These are phyloP conservation scores for Micronycteris hirsuta DNA, from an alignment of 2,113 vertebrate species.

Conservation along the genomic window DNA sequence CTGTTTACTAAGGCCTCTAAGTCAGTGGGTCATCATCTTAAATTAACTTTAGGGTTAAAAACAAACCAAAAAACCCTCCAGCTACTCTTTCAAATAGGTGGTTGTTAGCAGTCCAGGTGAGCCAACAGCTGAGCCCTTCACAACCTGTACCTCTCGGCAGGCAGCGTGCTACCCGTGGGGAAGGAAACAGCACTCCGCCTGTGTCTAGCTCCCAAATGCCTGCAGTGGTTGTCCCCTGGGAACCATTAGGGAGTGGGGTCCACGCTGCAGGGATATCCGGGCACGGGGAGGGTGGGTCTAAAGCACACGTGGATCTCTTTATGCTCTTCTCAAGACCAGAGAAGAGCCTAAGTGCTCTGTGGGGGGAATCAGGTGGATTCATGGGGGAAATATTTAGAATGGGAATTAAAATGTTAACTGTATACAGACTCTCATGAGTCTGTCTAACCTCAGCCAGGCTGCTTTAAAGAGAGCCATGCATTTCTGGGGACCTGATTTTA, in stretches of 20 bases:
- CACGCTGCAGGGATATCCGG: background rate
- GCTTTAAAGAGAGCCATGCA: background rate
- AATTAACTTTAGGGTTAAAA: background rate
- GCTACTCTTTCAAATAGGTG: background rate
- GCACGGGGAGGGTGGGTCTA: background rate
- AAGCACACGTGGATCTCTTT: background rate
- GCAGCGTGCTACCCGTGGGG: background rate
- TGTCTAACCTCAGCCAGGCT: background rate
- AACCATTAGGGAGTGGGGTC: background rate
- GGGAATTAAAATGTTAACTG: slow-evolving; percentile 26
- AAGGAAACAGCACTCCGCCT: background rate
- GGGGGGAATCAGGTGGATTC: no score
- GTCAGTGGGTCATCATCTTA: background rate
- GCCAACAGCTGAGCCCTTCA: background rate
- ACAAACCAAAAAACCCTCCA: background rate
- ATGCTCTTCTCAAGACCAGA: background rate
- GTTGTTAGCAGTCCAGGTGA: background rate
- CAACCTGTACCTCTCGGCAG: background rate
- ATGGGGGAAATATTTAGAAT: slow-evolving; percentile 1
- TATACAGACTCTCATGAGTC: background rate
- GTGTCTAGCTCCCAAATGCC: background rate
- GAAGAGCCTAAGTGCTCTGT: background rate
- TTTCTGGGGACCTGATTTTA: background rate
- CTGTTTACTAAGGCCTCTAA: background rate
- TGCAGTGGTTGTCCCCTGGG: background rate